A percentile compares a stretch with the other conserved stretches of the same genome.
phyloP scores from a whole-genome alignment of 2,888 invertebrate genomes.

The Torymus texanus region DNA sequence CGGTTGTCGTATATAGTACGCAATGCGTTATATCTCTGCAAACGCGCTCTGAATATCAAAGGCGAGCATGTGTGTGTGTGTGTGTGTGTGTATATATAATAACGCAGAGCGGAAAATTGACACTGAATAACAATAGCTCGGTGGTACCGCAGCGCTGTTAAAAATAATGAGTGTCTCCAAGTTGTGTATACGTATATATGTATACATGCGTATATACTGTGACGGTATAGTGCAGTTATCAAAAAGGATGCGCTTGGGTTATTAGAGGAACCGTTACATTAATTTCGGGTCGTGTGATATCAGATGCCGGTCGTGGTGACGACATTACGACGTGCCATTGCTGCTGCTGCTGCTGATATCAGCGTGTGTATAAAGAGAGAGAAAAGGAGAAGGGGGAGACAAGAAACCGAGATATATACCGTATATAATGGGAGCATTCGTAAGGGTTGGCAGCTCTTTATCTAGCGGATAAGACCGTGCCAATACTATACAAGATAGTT shows the following conservation, averaged over 20 bases:
- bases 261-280: conserved; percentile 59
- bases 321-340: conserved; percentile 43
- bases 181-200: not conserved
- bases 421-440: conserved; percentile 70
- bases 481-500: conserved; percentile 24
- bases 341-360: not conserved
- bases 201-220: not conserved
- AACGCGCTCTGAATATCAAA: conserved; percentile 41
- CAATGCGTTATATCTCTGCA: conserved; percentile 7
- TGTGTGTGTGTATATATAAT: not conserved
- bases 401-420: conserved; percentile 19
- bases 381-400: conserved; percentile 55
- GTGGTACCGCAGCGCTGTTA: conserved; percentile 24
- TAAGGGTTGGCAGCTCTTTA: conserved; percentile 71
- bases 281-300: conserved; percentile 46
- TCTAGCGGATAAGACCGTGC: conserved; percentile 66
- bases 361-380: conserved; percentile 25
- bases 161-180: conserved; percentile 42
- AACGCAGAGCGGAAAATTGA: conserved; percentile 9
- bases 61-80: conserved; percentile 18
- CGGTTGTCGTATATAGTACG: not conserved
- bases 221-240: conserved; percentile 31
- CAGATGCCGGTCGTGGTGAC: conserved; percentile 57
- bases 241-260: conserved; percentile 38
- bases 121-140: too few species aligned